A percentile compares a stretch with the other conserved stretches of the same genome.
Conservation (phyloP, 1,140 invertebrate genomes). For the Drosophila biarmipes region DNA sequence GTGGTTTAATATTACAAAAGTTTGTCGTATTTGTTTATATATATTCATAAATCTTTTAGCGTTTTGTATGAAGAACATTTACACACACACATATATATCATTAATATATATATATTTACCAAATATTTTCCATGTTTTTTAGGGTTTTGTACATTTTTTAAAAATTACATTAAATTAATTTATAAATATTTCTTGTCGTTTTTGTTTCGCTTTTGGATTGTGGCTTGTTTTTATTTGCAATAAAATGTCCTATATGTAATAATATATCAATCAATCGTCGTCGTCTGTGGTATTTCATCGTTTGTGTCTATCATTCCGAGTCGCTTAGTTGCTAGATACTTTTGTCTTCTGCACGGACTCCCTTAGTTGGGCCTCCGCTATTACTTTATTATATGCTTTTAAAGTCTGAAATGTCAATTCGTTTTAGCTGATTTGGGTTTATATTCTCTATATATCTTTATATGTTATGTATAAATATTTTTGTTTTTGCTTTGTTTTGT, state of each 20-base stretch:
- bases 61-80: constrained; percentile 55
- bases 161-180: constrained; percentile 48
- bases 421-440: constrained; percentile 54
- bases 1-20: constrained; percentile 47
- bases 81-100: constrained; percentile 44
- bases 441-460: constrained; percentile 43
- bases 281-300: constrained; percentile 13
- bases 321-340: constrained; percentile 39
- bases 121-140: constrained; percentile 38
- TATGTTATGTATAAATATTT: constrained; percentile 54
- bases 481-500: constrained; percentile 10
- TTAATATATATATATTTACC: constrained; percentile 37
- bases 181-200: constrained; percentile 41
- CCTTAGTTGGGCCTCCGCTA: constrained; percentile 7
- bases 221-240: constrained; percentile 63
- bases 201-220: constrained; percentile 60
- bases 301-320: constrained; percentile 17
- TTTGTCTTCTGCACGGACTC: constrained; percentile 2
- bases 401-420: constrained; percentile 80
- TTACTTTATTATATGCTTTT: constrained; percentile 52
- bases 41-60: constrained; percentile 47
- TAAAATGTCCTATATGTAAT: constrained; percentile 68
- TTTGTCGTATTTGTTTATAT: constrained; percentile 33
- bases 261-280: constrained; percentile 27
- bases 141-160: constrained; percentile 47